phyloP scores from a whole-genome alignment of 23 tunicate genomes.

The Phallusia fumigata region DNA sequence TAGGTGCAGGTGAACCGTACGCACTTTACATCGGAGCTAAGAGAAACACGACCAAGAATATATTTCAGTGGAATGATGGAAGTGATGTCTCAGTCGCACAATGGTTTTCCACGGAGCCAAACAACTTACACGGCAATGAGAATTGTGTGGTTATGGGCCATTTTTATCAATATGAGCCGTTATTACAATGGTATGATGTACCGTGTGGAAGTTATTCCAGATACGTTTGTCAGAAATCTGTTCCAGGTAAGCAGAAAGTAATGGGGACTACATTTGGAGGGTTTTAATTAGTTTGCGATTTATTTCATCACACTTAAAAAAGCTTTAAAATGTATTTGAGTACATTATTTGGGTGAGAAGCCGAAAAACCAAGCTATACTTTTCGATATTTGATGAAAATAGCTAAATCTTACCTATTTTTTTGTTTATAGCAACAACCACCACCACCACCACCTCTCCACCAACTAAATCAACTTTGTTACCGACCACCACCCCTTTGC shows the following conservation, averaged over 20 bases:
- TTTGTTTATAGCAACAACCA: no score
- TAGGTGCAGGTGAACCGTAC: neutral
- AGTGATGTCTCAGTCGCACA: neutral
- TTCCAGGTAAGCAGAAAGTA: neutral
- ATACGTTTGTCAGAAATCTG: neutral
- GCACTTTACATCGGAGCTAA: neutral
- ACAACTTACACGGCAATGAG: neutral
- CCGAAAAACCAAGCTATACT: no score
- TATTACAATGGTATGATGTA: neutral
- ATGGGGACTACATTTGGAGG: no score
- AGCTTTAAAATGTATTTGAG: no score
- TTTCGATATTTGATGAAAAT: no score
- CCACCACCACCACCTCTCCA: no score
- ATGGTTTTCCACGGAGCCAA: neutral
- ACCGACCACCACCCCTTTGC: no score
- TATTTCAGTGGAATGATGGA: neutral
- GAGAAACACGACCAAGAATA: neutral
- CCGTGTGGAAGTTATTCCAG: neutral
- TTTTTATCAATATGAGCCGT: neutral
- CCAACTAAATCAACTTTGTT: no score
- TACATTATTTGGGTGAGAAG: no score
- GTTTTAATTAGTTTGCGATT: no score
- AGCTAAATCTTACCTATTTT: no score
- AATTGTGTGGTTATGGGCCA: neutral
- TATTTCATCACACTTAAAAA: no score